These are phyloP conservation scores for Megaptera novaeangliae DNA, from an alignment of 2,113 vertebrate genomes.

Conservation along the genomic window DNA sequence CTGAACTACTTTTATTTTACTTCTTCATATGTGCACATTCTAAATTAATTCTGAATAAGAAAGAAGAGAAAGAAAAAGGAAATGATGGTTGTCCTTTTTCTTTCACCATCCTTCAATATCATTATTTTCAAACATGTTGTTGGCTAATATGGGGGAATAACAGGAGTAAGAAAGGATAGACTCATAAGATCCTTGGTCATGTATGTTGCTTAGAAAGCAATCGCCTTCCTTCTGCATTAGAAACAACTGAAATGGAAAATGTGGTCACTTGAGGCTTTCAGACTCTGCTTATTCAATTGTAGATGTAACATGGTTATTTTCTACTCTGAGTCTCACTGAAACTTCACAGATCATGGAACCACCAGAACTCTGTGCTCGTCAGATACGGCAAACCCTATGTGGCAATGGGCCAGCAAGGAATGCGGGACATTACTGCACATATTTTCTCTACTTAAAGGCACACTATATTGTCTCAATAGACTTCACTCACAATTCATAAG, in stretches of 20 bases:
- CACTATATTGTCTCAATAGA: not conserved
- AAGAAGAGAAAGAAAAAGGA: not conserved
- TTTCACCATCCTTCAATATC: not conserved
- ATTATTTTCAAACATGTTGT: not conserved
- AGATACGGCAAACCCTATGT: not conserved
- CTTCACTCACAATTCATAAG: not conserved
- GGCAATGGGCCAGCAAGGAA: not conserved
- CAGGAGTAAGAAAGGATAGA: not conserved
- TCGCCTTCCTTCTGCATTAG: not conserved
- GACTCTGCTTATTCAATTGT: not conserved
- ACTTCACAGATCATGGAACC: not conserved
- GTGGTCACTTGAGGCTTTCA: not conserved
- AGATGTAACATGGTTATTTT: not conserved
- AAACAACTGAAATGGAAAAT: not conserved
- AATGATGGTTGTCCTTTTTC: not conserved
- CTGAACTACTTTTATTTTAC: not conserved
- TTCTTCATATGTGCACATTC: not conserved
- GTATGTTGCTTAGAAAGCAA: not conserved
- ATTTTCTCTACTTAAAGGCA: too few relatives aligned
- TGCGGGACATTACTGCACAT: accelerated
- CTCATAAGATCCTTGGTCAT: not conserved
- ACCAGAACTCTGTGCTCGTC: not conserved
- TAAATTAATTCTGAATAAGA: not conserved
- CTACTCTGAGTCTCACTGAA: not conserved
- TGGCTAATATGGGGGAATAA: not conserved